Base-by-base conservation (phyloP, 92 coral and sea anemone species). In the Siderastrea radians region DNA sequence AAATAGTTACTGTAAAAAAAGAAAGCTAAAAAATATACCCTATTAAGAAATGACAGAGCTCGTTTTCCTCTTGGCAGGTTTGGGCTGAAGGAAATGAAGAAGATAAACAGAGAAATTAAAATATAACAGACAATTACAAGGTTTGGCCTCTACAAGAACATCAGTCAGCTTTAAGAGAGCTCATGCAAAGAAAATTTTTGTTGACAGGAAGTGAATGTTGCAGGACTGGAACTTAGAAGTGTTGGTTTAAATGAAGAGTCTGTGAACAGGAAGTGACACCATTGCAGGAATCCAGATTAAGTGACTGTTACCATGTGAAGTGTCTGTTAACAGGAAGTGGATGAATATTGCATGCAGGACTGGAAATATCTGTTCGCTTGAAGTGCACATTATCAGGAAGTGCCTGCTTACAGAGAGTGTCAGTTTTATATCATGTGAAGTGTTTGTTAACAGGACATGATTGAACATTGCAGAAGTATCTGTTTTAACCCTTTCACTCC, bases 41-140 rank as follows among this genome's bases (percentile, higher is more conserved):
- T 88, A 89, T 97, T 97, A 61, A 97, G 84, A 55, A 90, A 82
- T 12, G 99, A 97, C 63, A 97, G 92, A 16, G 89, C 88, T 75
- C 94, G 82, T 83, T 94, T 93, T 55, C 95, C 97, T 79, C 92
- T 90, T n/a, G 99, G 98, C n/a, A 97, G 91, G 81, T 97, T 97
- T 49, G 85, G 61, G 64, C 99, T 97, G 78, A n/a, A 82, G 46
- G 19, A 48, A 63, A 74, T 47, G 48, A 6, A 72, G 13, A 65
- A 48, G 7, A 47, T 52, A 17, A 55, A 77, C 16, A 3, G 57
- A n/a, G 16, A 38, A 17, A 75, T 43, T 1, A 45, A 48, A 19
- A 66, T 7, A n/a, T 4, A 26, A 49, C 12, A 48, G 14, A 72
- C 4, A 10, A 3, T 72, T 3, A 26, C 38, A 26, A 26, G 38